Evolutionary conservation across 2,888 invertebrate genomes (phyloP).

Genomic region (Limnephilus marmoratus): DNA sequence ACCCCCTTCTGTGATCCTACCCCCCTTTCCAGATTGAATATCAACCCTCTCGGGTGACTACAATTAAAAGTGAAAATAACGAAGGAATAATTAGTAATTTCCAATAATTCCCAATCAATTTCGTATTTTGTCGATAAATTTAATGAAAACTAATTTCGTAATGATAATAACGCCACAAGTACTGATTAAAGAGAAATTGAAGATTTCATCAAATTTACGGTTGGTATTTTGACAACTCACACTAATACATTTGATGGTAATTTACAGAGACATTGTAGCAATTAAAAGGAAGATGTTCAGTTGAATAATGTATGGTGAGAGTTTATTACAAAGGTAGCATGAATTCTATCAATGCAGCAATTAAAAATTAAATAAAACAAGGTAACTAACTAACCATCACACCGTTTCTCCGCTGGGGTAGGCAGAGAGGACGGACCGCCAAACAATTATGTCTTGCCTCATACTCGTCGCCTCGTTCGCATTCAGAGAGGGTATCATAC

Average conservation of each 20-base stretch:
- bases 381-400: too few relatives aligned
- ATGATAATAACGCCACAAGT: neutral
- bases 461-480: too few relatives aligned
- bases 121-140: neutral
- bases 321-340: too few relatives aligned
- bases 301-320: too few relatives aligned
- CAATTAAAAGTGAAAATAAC: conserved; percentile 16
- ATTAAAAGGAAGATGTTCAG: too few relatives aligned
- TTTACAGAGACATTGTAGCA: too few relatives aligned
- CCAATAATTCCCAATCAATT: neutral
- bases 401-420: too few relatives aligned
- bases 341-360: too few relatives aligned
- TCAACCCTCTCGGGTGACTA: neutral
- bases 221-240: neutral
- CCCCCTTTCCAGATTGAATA: neutral
- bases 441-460: too few relatives aligned
- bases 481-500: too few relatives aligned
- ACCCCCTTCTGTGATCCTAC: neutral
- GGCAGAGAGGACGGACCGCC: too few relatives aligned
- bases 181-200: neutral
- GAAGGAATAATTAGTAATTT: neutral
- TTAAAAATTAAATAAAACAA: too few relatives aligned
- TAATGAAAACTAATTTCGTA: neutral
- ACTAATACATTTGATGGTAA: neutral
- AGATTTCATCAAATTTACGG: neutral